Evolutionary conservation across 2,113 vertebrate species (phyloP).

Genomic region (Caracal caracal): DNA sequence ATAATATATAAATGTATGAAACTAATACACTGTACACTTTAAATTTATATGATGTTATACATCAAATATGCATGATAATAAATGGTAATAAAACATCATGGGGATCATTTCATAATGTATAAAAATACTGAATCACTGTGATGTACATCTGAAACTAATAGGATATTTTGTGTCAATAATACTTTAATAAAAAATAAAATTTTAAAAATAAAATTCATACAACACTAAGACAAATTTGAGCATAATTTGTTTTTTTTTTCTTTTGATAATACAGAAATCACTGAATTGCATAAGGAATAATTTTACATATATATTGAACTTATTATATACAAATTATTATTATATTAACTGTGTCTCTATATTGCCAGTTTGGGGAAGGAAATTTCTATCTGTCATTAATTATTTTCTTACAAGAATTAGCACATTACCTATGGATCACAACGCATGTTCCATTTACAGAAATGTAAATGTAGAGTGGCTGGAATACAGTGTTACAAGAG

Average conservation of each 20-base stretch:
- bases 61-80: background rate
- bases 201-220: background rate
- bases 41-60: background rate
- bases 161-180: background rate
- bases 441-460: background rate
- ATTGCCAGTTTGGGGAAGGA: background rate
- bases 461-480: background rate
- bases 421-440: background rate
- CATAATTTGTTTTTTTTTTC: background rate
- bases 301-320: background rate
- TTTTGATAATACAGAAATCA: background rate
- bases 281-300: background rate
- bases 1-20: background rate
- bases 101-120: background rate
- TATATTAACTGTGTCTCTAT: background rate
- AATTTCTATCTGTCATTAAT: background rate
- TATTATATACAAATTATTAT: background rate
- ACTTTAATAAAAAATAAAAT: background rate
- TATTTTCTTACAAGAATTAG: background rate
- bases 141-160: background rate
- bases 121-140: background rate
- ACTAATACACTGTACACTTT: background rate
- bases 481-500: background rate
- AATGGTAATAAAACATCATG: background rate
- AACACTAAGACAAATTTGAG: background rate